phyloP scores from a whole-genome alignment of 1,140 invertebrate genomes.

The Scaptomyza pallida region DNA sequence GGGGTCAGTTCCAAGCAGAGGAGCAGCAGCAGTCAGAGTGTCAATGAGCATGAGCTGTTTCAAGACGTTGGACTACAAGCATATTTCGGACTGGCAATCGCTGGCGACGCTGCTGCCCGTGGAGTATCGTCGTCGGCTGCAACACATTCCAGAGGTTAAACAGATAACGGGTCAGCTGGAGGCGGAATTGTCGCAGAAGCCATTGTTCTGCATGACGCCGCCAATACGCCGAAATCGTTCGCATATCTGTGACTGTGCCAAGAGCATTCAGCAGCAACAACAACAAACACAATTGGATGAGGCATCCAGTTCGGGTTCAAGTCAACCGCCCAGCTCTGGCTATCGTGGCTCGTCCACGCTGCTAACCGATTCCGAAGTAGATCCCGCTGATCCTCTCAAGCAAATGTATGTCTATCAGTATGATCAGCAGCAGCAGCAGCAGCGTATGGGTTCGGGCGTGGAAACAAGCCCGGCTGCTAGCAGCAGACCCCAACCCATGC shows the following conservation, averaged over 20 bases:
- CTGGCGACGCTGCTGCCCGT: slow-evolving; percentile 92
- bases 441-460: slow-evolving; percentile 74
- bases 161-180: slow-evolving; percentile 79
- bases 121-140: slow-evolving; percentile 89
- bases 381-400: slow-evolving; percentile 79
- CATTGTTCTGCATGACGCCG: slow-evolving; percentile 88
- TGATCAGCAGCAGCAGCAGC: slow-evolving; percentile 87
- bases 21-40: slow-evolving; percentile 89
- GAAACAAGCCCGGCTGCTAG: slow-evolving; percentile 71
- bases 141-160: slow-evolving; percentile 89
- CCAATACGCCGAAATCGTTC: slow-evolving; percentile 86
- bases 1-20: slow-evolving; percentile 49
- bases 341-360: slow-evolving; percentile 94
- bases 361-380: slow-evolving; percentile 90
- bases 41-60: slow-evolving; percentile 90
- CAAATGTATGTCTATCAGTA: slow-evolving; percentile 91
- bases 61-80: slow-evolving; percentile 90
- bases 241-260: slow-evolving; percentile 87
- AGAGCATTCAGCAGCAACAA: slow-evolving; percentile 72
- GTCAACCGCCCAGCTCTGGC: slow-evolving; percentile 92
- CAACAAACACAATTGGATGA: slow-evolving; percentile 70
- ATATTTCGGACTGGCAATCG: slow-evolving; percentile 96
- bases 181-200: slow-evolving; percentile 85
- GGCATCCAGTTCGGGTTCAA: slow-evolving; percentile 88
- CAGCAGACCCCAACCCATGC: slow-evolving; percentile 85